phyloP scores from a whole-genome alignment of 1,140 invertebrate species.

The Drosophila obscura region DNA sequence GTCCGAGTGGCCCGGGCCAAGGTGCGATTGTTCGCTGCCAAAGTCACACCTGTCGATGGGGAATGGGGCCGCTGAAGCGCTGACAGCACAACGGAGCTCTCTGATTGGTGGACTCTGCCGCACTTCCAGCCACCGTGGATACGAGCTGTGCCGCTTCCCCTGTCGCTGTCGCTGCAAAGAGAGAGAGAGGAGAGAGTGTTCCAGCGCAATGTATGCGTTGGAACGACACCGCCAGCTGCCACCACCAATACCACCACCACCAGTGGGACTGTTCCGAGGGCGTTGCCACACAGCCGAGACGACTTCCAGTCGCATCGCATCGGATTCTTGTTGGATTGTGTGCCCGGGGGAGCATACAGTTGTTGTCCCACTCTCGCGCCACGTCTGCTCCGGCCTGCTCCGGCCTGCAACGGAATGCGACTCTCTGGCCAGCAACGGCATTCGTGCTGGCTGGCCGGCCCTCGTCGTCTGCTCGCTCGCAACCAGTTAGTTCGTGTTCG shows the following conservation, averaged over 20 bases:
- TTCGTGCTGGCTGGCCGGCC: conserved; percentile 45
- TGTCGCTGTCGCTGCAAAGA: conserved; percentile 16
- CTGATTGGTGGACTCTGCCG: conserved; percentile 47
- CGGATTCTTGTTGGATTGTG: conserved; percentile 47
- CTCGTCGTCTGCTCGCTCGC: conserved; percentile 45
- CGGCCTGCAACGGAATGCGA: conserved; percentile 69
- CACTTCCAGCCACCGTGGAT: conserved; percentile 52
- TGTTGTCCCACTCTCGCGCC: conserved; percentile 52
- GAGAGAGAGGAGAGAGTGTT: conserved; percentile 2
- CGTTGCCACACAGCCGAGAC: conserved; percentile 34
- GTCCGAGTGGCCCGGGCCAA: conserved; percentile 29
- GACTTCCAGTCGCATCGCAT: conserved; percentile 28
- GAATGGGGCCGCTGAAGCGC: conserved; percentile 16
- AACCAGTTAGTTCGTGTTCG: conserved; percentile 81
- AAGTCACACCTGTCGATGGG: conserved; percentile 71
- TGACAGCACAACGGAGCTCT: conserved; percentile 19
- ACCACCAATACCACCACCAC: conserved; percentile 25
- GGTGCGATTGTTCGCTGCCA: conserved; percentile 1
- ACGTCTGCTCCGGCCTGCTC: conserved; percentile 6
- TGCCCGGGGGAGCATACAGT: conserved; percentile 28
- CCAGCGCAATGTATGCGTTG: conserved; percentile 20
- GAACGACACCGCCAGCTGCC: conserved; percentile 32
- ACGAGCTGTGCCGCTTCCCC: conserved; percentile 36
- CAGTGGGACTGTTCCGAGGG: conserved; percentile 46
- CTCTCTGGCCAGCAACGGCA: conserved; percentile 57